Conservation (phyloP, 2,888 invertebrate species). For the Lasioglossum zephyrum region DNA sequence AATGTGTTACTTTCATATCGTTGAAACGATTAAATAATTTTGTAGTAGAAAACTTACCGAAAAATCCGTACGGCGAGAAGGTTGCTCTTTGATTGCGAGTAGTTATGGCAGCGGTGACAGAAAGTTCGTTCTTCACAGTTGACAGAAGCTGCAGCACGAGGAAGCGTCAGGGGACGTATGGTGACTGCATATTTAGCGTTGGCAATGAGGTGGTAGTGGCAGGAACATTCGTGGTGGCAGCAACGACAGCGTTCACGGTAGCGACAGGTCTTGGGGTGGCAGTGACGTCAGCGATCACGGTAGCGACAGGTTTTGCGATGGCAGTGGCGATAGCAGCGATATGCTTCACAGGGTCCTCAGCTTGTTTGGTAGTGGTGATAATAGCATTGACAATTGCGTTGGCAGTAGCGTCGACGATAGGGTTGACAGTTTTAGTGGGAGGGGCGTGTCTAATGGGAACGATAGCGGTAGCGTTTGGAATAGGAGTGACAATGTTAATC, state of each 20-base stretch:
- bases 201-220: not conserved
- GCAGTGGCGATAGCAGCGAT: not conserved
- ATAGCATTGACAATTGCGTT: not conserved
- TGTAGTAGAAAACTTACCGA: too few species aligned
- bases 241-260: not conserved
- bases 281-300: not conserved
- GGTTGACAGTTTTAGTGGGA: not conserved
- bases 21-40: not conserved
- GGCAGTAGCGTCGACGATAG: constrained; percentile 2
- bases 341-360: not conserved
- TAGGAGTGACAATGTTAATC: not conserved
- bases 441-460: not conserved
- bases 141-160: not conserved
- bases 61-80: not conserved
- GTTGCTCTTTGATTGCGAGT: not conserved
- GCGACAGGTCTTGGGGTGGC: not conserved
- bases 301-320: not conserved
- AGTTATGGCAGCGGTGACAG: not conserved
- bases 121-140: not conserved
- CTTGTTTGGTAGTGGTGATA: not conserved
- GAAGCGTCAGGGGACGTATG: not conserved
- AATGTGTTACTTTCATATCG: not conserved
- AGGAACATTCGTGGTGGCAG: not conserved
- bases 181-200: not conserved
- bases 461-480: not conserved